Base-by-base conservation (phyloP, 2,797 vertebrate genomes). In the Nannoperca obscura region DNA sequence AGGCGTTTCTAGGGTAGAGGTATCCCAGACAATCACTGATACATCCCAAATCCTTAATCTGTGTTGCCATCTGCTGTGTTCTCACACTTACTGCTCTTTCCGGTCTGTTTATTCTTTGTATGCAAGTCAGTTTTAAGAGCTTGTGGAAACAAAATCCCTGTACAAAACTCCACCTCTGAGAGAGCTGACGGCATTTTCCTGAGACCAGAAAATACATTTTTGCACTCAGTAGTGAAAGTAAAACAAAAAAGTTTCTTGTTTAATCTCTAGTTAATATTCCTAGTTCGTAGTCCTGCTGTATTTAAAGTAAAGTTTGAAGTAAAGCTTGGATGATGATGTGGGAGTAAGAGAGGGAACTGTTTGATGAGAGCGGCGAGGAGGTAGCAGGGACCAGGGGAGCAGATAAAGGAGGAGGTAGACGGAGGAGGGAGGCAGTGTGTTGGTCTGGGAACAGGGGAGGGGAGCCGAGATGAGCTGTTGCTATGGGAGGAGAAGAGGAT, bases 61-160 rank as follows among this genome's bases (percentile, higher is more conserved):
- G 84, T 88, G 83, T 89, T 88, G 87, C 93, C 91, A 91, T 93
- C 92, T 94, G 92, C 84, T 73, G 87, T 85, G 82, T 88, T 86
- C 74, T 52, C 80, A 78, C 71, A 81, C 86, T 73, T 75, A 81
- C 84, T 88, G 84, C 85, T 83, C 58, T 72, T 78, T 74, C 77
- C 4, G 46, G 75, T 79, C 70, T 79, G 54, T 85, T 85, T 88
- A 80, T 87, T 87, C 78, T 90, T 85, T 72, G 77, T 83, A 85
- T 88, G 81, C 75, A 66, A 77, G 82, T 89, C 81, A 74, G 81
- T 75, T 52, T 66, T 69, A 42, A 47, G 38, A 44, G 76, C 50
- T 83, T 80, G 68, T 66, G 78, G 70, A 86, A 84, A 74, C 49
- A 53, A 74, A 83, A 78, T 86, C 85, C 82, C 80, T 58, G 0